phyloP scores from a whole-genome alignment of 1,140 invertebrate species.

The Cotesia typhae region DNA sequence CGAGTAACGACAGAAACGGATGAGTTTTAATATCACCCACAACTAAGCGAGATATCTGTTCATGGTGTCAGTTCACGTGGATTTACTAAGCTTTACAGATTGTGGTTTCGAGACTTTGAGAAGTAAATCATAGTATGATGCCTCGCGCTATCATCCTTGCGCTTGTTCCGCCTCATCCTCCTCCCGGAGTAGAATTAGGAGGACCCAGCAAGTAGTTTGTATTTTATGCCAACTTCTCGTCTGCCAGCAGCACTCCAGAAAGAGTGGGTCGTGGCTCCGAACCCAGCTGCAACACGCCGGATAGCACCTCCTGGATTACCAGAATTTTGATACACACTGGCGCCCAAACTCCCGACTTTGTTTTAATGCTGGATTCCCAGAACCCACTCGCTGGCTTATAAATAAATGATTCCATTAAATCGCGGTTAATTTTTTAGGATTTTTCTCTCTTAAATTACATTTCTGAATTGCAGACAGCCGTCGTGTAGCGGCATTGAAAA shows the following conservation, averaged over 20 bases:
- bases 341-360: conserved; percentile 7
- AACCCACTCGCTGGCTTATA: too few relatives aligned
- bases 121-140: conserved; percentile 29
- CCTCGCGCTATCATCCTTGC: conserved; percentile 12
- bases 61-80: conserved; percentile 25
- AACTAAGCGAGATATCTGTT: conserved; percentile 7
- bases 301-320: conserved; percentile 24
- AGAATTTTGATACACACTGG: conserved; percentile 30
- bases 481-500: too few relatives aligned
- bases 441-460: too few relatives aligned
- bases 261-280: background rate
- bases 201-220: conserved; percentile 19
- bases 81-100: conserved; percentile 33
- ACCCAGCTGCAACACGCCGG: conserved; percentile 25
- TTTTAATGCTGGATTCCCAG: too few relatives aligned
- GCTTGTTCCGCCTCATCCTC: background rate
- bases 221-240: conserved; percentile 24
- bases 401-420: too few relatives aligned
- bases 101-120: conserved; percentile 33
- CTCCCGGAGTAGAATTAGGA: background rate
- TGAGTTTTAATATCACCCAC: conserved; percentile 27
- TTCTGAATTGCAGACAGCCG: too few relatives aligned
- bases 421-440: too few relatives aligned
- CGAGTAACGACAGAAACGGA: conserved; percentile 19
- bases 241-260: too few relatives aligned